Percentiles rank a stretch among this genome's conserved stretches.
phyloP scores from a whole-genome alignment of 1,140 invertebrate species.

The Cydia amplana region DNA sequence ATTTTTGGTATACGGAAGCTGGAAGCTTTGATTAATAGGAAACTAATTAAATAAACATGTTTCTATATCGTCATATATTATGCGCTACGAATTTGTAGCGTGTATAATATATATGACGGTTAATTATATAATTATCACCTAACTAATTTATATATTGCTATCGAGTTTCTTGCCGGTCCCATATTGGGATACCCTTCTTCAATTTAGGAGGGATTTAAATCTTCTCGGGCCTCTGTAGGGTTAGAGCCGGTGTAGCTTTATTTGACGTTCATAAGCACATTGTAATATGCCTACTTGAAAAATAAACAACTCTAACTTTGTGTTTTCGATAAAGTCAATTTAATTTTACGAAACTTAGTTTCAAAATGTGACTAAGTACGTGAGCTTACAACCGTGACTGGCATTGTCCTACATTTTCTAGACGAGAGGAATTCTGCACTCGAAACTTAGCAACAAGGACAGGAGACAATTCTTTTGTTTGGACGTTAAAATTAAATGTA shows the following conservation, averaged over 20 bases:
- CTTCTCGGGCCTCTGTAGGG: too few relatives aligned
- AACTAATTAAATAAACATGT: background rate
- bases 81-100: background rate
- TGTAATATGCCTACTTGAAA: too few relatives aligned
- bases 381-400: conserved; percentile 51
- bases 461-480: conserved; percentile 31
- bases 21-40: background rate
- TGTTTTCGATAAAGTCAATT: too few relatives aligned
- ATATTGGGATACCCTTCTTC: too few relatives aligned
- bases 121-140: too few relatives aligned
- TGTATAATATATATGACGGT: background rate
- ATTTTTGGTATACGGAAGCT: conserved; percentile 23
- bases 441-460: conserved; percentile 35
- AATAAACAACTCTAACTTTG: too few relatives aligned
- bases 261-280: too few relatives aligned
- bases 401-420: conserved; percentile 61
- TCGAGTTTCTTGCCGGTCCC: too few relatives aligned
- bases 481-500: conserved; percentile 28
- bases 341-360: conserved; percentile 33
- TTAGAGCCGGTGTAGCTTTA: too few relatives aligned
- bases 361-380: conserved; percentile 35
- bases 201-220: too few relatives aligned
- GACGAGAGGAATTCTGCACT: conserved; percentile 47
- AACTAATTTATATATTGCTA: too few relatives aligned
- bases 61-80: background rate